Evolutionary conservation across 2,888 invertebrate genomes (phyloP), one percentile per base, ranked within the genome.

Genomic region (Mythimna albipuncta): DNA sequence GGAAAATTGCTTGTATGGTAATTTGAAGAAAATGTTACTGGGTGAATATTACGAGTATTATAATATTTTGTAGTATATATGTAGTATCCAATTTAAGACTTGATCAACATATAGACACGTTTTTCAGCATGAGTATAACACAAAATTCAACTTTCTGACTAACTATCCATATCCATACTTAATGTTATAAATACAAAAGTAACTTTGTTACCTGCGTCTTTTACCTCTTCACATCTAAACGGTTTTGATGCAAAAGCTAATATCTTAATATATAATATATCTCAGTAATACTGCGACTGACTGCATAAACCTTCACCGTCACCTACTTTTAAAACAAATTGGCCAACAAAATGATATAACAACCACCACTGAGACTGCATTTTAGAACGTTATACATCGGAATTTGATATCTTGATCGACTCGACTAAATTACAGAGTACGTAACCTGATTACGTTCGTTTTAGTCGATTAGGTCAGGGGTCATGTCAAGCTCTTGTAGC

Each of bases 391-490:
- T 79, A 58, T 50, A 54, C 58, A 65, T 64, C 57, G 35, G 13
- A 69, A 66, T 70, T 57, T 64, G 38, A 74, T 71, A 73, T 55
- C 59, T 71, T 62, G 63, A 54, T 71, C 10, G 47, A 74, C 59
- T 61, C 35, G 59, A 73, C 65, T 69, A 81, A 77, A 81, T 77
- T 71, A 57, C 69, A 81, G 52, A 35, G 62, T 77, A 55, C 35
- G 58, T 64, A 70, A 70, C 64, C 41, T 38, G 64, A 82, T 82
- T 75, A 73, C 47, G 41, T 75, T 71, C 55, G 64, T 50, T 73
- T 82, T 79, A 69, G 79, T 75, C 73, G 71, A 79, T 79, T 74
- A 73, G 71, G 73, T 73, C 79, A 73, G 16, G 62, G 67, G 61
- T 73, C 52, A 67, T 7, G 32, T 73, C 54, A 71, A 67, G 79